These are phyloP conservation scores for Nyctibius bracteatus DNA, from an alignment of 2,113 vertebrate species.

Conservation along the genomic window DNA sequence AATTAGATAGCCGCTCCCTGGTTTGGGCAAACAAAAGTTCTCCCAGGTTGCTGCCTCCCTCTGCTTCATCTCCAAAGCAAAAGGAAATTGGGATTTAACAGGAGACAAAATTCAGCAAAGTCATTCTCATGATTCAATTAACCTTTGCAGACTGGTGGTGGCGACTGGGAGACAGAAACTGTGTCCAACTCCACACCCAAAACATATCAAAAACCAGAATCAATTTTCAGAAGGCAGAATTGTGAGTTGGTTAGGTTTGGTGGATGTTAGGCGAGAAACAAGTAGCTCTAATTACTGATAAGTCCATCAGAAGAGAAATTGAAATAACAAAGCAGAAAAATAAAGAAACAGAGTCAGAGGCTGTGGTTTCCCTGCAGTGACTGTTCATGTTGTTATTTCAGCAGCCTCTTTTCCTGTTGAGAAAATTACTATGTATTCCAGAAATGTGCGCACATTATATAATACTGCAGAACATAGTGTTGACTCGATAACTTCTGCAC, in stretches of 20 bases:
- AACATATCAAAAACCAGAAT: background rate
- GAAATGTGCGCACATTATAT: background rate
- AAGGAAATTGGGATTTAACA: background rate
- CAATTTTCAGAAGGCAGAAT: background rate
- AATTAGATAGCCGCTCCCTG: background rate
- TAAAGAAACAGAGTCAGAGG: background rate
- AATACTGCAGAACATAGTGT: background rate
- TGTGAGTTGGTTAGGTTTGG: background rate
- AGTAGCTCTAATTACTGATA: background rate
- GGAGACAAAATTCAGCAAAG: background rate
- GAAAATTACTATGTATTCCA: conserved; percentile 11
- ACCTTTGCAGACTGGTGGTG: background rate
- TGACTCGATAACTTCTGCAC: background rate
- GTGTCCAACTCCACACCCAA: background rate
- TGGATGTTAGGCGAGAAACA: background rate
- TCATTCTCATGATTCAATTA: background rate
- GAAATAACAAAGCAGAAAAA: background rate
- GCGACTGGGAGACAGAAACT: background rate
- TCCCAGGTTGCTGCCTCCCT: background rate
- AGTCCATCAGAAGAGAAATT: background rate
- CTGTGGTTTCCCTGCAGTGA: background rate
- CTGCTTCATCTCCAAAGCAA: background rate
- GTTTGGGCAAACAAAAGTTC: background rate
- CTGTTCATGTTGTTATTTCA: background rate
- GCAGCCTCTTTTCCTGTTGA: background rate